Evolutionary conservation across 2,797 vertebrate genomes (phyloP).

Genomic region (Manis crassicaudata): DNA sequence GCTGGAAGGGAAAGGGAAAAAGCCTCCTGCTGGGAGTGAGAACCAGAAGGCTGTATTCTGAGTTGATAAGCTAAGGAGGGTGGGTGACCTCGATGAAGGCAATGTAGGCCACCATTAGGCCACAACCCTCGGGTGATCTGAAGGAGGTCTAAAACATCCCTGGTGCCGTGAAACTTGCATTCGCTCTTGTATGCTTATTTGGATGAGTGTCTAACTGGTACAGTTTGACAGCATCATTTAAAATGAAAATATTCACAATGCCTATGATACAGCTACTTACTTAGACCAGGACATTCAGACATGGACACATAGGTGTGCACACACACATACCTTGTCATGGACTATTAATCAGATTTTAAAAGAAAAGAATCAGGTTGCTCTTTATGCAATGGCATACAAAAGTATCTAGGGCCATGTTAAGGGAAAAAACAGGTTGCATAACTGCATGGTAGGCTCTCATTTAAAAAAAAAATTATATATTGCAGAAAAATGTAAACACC

Average conservation of each 20-base stretch:
- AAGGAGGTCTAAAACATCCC: not conserved
- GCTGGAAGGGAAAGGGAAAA: not conserved
- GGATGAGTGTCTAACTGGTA: not conserved
- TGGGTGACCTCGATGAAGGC: not conserved
- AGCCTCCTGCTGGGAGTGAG: not conserved
- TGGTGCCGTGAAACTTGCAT: not conserved
- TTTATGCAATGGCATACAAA: not conserved
- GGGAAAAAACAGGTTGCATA: not conserved
- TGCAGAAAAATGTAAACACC: slow-evolving; percentile 13
- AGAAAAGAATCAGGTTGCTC: not conserved
- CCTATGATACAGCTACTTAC: not conserved
- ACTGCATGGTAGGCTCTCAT: not conserved
- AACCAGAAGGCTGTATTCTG: not conserved
- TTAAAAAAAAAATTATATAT: not conserved
- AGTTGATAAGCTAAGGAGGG: not conserved
- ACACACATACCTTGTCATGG: not conserved
- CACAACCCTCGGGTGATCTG: not conserved
- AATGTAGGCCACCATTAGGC: not conserved
- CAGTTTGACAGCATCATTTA: not conserved
- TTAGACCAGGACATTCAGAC: not conserved
- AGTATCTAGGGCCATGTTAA: not conserved
- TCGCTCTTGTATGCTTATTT: not conserved
- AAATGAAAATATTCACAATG: not conserved
- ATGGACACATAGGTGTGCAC: not conserved
- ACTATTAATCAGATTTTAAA: not conserved